These are phyloP conservation scores for Carassius gibelio DNA, from an alignment of 2,113 vertebrate genomes.

Conservation along the genomic window DNA sequence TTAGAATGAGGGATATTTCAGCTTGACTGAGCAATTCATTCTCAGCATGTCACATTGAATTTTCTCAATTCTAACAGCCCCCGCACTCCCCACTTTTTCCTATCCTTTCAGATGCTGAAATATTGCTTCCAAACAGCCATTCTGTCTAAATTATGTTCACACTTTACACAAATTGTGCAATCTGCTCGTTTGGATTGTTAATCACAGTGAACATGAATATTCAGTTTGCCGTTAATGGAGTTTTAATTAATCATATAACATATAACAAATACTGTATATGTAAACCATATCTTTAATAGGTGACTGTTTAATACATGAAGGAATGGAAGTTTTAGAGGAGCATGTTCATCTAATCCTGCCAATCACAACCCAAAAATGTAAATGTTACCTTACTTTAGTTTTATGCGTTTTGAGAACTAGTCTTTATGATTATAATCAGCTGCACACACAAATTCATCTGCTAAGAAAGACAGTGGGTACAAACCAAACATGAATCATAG, in stretches of 20 bases:
- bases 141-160: conserved; percentile 64
- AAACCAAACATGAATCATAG: too few relatives aligned
- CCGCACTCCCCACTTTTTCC: conserved; percentile 78
- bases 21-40: conserved; percentile 85
- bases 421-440: neutral
- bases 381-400: neutral
- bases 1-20: conserved; percentile 85
- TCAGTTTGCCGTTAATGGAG: neutral
- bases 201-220: neutral
- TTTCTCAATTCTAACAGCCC: conserved; percentile 84
- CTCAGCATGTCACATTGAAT: conserved; percentile 85
- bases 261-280: neutral
- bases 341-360: neutral
- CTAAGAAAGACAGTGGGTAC: neutral
- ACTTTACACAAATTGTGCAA: neutral
- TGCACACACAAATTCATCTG: neutral
- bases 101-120: conserved; percentile 79
- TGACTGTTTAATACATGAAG: neutral
- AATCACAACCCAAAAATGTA: neutral
- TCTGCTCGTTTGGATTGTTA: neutral
- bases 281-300: neutral
- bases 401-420: neutral
- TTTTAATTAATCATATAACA: neutral
- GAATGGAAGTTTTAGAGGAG: neutral
- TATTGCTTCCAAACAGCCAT: conserved; percentile 77